Evolutionary conservation across 1,140 invertebrate genomes (phyloP).

Genomic region (Macrobrachium nipponense): DNA sequence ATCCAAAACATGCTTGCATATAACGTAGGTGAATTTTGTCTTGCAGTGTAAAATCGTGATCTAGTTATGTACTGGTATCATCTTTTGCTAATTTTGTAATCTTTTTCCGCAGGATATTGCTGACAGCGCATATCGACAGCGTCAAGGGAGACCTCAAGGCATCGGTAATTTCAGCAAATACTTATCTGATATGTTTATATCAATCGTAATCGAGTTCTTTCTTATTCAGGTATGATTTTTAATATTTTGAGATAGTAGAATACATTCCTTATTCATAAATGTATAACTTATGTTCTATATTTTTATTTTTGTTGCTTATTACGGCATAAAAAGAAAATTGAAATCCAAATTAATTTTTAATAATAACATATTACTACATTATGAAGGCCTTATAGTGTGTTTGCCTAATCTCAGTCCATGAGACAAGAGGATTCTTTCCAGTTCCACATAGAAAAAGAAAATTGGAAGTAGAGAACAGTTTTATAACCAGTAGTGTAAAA

Average conservation of each 20-base stretch:
- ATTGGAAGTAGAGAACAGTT: no score
- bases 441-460: no score
- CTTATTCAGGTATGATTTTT: slow-evolving; percentile 79
- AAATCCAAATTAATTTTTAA: no score
- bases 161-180: slow-evolving; percentile 85
- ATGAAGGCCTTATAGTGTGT: no score
- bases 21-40: not conserved
- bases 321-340: no score
- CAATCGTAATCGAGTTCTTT: slow-evolving; percentile 88
- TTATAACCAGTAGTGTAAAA: no score
- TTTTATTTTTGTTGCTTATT: not conserved
- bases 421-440: no score
- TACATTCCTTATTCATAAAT: not conserved
- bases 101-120: slow-evolving; percentile 83
- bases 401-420: no score
- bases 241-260: not conserved
- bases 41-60: slow-evolving; percentile 2
- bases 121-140: slow-evolving; percentile 87
- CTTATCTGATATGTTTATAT: slow-evolving; percentile 89
- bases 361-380: no score
- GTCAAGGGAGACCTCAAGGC: slow-evolving; percentile 82
- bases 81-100: not conserved
- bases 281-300: slow-evolving; percentile 32
- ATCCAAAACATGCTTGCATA: no score
- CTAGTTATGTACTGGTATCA: not conserved